phyloP scores from a whole-genome alignment of 2,113 vertebrate species.

The Actenoides lindsayi region DNA sequence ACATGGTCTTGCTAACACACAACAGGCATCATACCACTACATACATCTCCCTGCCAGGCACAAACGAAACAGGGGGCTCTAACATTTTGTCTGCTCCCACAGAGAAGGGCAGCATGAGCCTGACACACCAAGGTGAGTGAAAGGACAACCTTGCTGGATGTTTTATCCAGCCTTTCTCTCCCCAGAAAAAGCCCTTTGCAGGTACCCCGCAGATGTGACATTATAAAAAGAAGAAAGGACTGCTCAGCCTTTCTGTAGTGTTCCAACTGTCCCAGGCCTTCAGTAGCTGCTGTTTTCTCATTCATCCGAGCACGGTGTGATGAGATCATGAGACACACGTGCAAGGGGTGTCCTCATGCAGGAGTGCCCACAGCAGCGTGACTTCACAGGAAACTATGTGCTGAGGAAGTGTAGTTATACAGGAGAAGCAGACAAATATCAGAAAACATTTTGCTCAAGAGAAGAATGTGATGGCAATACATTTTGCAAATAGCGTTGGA shows the following conservation, averaged over 20 bases:
- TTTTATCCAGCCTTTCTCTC: neutral
- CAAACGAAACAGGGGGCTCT: no score
- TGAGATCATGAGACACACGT: accelerated
- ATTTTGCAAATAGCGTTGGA: neutral
- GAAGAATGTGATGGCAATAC: neutral
- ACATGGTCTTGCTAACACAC: neutral
- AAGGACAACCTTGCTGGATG: neutral
- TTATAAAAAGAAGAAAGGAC: neutral
- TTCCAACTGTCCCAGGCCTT: neutral
- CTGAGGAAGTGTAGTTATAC: neutral
- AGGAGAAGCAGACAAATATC: neutral
- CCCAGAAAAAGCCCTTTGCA: neutral
- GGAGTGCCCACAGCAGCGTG: neutral
- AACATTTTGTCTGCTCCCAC: neutral
- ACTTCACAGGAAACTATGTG: neutral
- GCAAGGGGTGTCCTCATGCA: neutral
- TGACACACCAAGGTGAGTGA: neutral
- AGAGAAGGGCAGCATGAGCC: neutral
- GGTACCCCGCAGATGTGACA: no score
- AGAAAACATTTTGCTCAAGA: neutral
- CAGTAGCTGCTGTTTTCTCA: neutral
- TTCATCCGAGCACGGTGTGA: neutral
- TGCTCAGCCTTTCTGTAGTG: neutral
- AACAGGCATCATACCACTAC: neutral
- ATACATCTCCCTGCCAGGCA: accelerated